phyloP scores from a whole-genome alignment of 2,113 vertebrate genomes.

The Meriones unguiculatus region DNA sequence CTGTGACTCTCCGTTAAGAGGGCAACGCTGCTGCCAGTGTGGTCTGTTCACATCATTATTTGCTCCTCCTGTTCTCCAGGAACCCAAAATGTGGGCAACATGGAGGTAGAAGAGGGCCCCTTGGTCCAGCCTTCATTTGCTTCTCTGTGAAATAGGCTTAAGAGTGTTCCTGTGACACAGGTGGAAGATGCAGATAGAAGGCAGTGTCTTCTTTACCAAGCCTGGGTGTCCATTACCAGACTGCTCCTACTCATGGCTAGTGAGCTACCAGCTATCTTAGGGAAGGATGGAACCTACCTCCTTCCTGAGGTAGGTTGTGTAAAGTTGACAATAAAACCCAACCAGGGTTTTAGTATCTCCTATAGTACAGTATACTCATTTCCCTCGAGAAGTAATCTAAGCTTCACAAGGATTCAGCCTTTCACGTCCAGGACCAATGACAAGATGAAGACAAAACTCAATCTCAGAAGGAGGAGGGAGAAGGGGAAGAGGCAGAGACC shows the following conservation, averaged over 20 bases:
- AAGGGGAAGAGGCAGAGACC: not conserved
- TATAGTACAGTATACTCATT: too few relatives aligned
- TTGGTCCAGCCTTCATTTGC: not conserved
- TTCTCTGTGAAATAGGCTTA: not conserved
- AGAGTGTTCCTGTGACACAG: not conserved
- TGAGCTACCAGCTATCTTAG: not conserved
- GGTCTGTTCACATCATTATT: not conserved
- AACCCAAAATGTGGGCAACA: not conserved
- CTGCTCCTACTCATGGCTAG: not conserved
- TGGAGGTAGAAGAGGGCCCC: not conserved
- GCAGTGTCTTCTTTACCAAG: not conserved
- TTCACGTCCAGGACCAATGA: not conserved
- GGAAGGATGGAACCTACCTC: not conserved
- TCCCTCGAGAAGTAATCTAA: too few relatives aligned
- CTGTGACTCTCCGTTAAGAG: not conserved
- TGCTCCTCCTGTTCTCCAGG: not conserved
- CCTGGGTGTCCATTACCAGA: not conserved
- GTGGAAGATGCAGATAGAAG: not conserved
- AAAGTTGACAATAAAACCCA: too few relatives aligned
- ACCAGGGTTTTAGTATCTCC: too few relatives aligned
- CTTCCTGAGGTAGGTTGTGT: not conserved
- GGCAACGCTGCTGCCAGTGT: rapidly evolving
- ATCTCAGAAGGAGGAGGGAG: not conserved
- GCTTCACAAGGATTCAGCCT: not conserved
- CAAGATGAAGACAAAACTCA: too few relatives aligned